Conservation (phyloP, 2,113 vertebrate genomes). For the Tinamus guttatus region DNA sequence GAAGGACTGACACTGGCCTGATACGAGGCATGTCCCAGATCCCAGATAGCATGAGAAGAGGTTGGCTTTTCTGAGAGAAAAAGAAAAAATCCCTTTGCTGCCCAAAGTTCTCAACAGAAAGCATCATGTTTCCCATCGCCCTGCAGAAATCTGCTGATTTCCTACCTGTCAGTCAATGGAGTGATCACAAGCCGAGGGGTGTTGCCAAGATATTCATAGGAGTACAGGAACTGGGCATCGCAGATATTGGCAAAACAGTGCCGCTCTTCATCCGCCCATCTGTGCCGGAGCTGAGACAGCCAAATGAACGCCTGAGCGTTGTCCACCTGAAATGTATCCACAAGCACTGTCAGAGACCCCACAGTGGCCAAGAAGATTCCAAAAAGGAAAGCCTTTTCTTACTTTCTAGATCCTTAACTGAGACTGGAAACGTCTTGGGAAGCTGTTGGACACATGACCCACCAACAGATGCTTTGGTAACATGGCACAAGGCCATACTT, state of each 20-base stretch:
- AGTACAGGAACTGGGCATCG: constrained; percentile 93
- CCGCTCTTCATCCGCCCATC: constrained; percentile 87
- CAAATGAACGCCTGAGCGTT: constrained; percentile 92
- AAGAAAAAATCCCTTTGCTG: neutral
- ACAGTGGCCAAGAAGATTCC: neutral
- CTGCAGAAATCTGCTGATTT: neutral
- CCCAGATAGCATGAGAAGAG: neutral
- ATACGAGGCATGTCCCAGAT: too few species aligned
- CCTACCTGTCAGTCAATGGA: constrained; percentile 93
- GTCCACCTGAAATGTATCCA: constrained; percentile 81
- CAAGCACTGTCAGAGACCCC: neutral
- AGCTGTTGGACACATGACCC: neutral
- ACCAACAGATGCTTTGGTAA: neutral
- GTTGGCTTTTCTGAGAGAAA: neutral
- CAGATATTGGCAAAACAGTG: constrained; percentile 96
- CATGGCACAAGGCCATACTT: neutral
- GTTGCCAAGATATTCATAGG: constrained; percentile 96
- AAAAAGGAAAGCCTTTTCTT: neutral
- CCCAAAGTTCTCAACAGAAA: neutral
- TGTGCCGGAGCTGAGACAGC: constrained; percentile 94
- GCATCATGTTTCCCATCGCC: neutral
- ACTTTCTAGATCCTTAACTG: neutral
- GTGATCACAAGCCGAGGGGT: constrained; percentile 95
- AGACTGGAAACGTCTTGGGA: neutral
- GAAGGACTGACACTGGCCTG: neutral